A percentile compares a stretch with the other conserved stretches of the same genome.
phyloP scores from a whole-genome alignment of 2,113 vertebrate species.

The Heliornis fulica region DNA sequence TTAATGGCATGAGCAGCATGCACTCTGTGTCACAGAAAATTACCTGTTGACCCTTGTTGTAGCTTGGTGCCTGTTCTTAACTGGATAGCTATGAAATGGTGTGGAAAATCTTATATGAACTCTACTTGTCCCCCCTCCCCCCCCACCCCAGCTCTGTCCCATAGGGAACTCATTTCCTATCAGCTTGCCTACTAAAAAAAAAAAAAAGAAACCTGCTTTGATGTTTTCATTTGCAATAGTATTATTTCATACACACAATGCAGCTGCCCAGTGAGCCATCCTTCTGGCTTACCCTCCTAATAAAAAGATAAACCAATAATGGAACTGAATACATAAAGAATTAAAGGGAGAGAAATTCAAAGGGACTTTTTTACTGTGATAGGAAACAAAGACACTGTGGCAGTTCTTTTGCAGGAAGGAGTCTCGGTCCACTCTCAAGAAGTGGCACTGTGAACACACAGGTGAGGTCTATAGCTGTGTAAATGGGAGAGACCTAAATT shows the following conservation, averaged over 20 bases:
- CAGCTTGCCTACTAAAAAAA: background rate
- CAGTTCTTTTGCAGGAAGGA: background rate
- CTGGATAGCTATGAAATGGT: background rate
- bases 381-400: background rate
- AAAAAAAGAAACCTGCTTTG: background rate
- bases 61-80: conserved; percentile 6
- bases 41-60: conserved; percentile 45
- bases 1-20: conserved; percentile 33
- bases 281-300: background rate
- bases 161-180: background rate
- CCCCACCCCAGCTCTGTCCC: background rate
- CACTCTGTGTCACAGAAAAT: conserved; percentile 41
- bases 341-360: background rate
- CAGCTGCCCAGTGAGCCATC: background rate
- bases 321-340: background rate
- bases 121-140: background rate
- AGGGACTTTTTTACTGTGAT: background rate
- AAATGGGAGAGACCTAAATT: background rate
- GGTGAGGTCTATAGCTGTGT: background rate
- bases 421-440: background rate
- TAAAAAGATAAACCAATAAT: background rate
- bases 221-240: background rate
- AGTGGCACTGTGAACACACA: background rate
- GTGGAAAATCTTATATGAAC: conserved; percentile 14
- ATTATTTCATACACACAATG: background rate